phyloP scores from a whole-genome alignment of 1,140 invertebrate genomes.

The Anthonomus grandis region DNA sequence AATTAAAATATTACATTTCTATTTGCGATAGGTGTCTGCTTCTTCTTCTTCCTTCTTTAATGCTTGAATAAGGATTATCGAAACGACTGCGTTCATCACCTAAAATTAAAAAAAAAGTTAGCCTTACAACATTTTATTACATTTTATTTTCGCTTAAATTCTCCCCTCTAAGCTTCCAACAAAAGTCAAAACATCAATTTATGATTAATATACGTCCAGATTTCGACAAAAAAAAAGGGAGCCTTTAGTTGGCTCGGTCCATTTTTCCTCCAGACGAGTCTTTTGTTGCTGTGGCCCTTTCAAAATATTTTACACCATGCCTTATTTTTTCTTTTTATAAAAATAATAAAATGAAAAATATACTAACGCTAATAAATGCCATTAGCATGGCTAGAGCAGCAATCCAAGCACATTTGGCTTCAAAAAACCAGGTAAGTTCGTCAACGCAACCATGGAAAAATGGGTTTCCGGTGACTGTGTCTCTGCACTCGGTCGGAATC shows the following conservation, averaged over 20 bases:
- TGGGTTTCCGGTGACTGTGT: conserved; percentile 82
- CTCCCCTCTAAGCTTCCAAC: no score
- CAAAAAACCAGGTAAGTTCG: conserved; percentile 79
- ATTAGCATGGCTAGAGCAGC: conserved; percentile 71
- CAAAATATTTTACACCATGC: no score
- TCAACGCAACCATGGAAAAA: conserved; percentile 84
- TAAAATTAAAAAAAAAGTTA: no score
- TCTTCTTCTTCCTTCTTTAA: conserved; percentile 64
- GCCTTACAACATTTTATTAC: no score
- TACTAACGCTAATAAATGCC: conserved; percentile 70
- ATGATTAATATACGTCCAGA: no score
- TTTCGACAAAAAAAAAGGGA: no score
- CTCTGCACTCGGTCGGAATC: conserved; percentile 74
- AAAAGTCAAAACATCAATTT: no score
- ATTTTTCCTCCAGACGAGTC: no score
- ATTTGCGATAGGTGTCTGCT: conserved; percentile 25
- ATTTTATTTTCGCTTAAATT: no score
- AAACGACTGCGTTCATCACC: conserved; percentile 64
- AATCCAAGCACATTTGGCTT: conserved; percentile 79
- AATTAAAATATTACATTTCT: background rate
- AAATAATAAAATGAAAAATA: background rate
- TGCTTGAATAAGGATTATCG: conserved; percentile 64
- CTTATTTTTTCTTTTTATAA: no score
- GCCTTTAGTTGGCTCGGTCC: no score
- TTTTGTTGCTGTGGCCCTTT: no score